These are phyloP conservation scores for Drosophila incognita DNA, from an alignment of 2,888 invertebrate genomes.

Conservation along the genomic window DNA sequence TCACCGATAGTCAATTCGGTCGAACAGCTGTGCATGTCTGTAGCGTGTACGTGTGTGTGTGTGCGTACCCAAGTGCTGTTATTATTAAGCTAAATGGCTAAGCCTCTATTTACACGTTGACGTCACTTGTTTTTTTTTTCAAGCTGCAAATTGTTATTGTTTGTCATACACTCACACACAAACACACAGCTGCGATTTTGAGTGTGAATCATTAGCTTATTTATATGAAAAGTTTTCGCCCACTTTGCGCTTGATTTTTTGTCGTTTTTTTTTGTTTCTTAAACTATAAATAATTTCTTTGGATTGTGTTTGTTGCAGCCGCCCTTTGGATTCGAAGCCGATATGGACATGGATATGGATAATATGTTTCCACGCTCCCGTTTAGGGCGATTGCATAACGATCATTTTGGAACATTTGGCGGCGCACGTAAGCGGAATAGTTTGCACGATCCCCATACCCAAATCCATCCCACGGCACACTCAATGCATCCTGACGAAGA, in stretches of 20 bases:
- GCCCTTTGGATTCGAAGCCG: slow-evolving; percentile 83
- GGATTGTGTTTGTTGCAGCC: slow-evolving; percentile 65
- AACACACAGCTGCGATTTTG: slow-evolving; percentile 23
- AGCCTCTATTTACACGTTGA: slow-evolving; percentile 58
- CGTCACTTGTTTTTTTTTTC: slow-evolving; percentile 65
- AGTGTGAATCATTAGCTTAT: slow-evolving; percentile 66
- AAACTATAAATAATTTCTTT: slow-evolving; percentile 20
- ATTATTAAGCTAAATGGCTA: slow-evolving; percentile 15
- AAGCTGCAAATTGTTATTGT: slow-evolving; percentile 52
- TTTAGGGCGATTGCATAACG: slow-evolving; percentile 83
- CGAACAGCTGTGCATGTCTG: neutral
- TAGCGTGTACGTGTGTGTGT: neutral
- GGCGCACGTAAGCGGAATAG: slow-evolving; percentile 84
- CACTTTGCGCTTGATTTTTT: slow-evolving; percentile 32
- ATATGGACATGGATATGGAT: slow-evolving; percentile 83
- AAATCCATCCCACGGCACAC: slow-evolving; percentile 51
- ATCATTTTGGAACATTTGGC: slow-evolving; percentile 83
- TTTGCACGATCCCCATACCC: slow-evolving; percentile 78
- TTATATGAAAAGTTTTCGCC: slow-evolving; percentile 72
- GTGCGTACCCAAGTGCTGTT: slow-evolving; percentile 2
- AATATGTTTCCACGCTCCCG: slow-evolving; percentile 83
- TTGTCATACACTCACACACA: slow-evolving; percentile 39
- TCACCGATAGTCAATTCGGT: slow-evolving; percentile 9
- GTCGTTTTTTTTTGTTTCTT: neutral
- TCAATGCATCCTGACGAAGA: slow-evolving; percentile 73